Base-by-base conservation (phyloP, 2,888 invertebrate genomes). In the Noctua comes region DNA sequence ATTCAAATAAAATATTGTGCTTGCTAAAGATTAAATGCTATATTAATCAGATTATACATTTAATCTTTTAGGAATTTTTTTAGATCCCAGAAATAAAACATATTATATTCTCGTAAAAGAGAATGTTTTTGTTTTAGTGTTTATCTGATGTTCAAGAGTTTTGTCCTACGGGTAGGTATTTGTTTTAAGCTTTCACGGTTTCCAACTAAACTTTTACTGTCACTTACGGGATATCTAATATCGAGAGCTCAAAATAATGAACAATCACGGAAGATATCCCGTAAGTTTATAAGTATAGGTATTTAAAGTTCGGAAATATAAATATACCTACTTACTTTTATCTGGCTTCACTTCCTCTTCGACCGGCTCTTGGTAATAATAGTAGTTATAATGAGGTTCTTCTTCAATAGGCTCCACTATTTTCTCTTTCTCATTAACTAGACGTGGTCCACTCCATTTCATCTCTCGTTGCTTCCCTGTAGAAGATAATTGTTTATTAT, bases 391-490 rank as follows among this genome's bases (percentile, higher is more conserved):
- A 0, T 40, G 1, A 18, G 27, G 46, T 54, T 36, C 7, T 36
- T 46, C 57, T 66, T 21, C 16, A 68, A 73, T 7, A 21, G 70
- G 70, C 59, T 16, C 16, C 16, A 18, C n/a, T 46, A 70, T 27
- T 24, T 51, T 64, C 24, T 65, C 10, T 13, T 65, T 74, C 3
- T 68, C 36, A 54, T 70, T 27, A 51, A 72, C 18, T 27, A 21
- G 21, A 7, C 71, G 75, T 3, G 83, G 83, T 43, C 74, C 83
- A 31, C 27, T 66, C 83, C 83, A 79, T 46, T 83, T 75, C 3
- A 13, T 16, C 0, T 75, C 79, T 36, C 71, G 31, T 62, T 79
- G 72, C 13, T 66, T 78, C 83, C 83, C 83, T 83, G 83, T 46
- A 62, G 51, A 77, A 57, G 10, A 21, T 24, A 46, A 46, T 54